These are phyloP conservation scores for Sus cebifrons DNA, from an alignment of 2,797 vertebrate genomes.

Conservation along the genomic window DNA sequence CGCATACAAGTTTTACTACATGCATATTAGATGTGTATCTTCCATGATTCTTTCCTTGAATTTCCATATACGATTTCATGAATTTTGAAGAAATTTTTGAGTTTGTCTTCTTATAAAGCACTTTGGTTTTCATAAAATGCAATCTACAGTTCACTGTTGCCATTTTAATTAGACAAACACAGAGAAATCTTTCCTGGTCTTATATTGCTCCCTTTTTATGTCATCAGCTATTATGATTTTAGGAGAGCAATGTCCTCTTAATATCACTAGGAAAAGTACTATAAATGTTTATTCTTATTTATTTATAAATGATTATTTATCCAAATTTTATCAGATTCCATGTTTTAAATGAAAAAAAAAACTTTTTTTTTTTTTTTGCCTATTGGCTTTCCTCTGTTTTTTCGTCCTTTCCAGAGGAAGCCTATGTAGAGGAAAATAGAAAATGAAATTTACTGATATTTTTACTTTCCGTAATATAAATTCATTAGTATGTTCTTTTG, in stretches of 20 bases:
- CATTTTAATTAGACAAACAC: conserved; percentile 7
- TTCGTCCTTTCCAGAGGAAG: not conserved
- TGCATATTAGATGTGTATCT: not conserved
- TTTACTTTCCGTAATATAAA: conserved; percentile 22
- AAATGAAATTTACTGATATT: not conserved
- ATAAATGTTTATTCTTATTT: not conserved
- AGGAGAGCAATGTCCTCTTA: not conserved
- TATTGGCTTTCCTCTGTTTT: not conserved
- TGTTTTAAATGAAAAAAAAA: conserved; percentile 59
- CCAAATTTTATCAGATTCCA: not conserved
- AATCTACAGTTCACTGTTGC: not conserved
- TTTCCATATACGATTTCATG: not conserved
- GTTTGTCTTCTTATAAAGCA: not conserved
- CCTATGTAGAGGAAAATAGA: not conserved
- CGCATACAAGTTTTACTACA: not conserved
- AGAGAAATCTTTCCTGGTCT: not conserved
- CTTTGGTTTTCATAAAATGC: conserved; percentile 28
- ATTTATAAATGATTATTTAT: not conserved
- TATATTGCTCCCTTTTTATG: not conserved
- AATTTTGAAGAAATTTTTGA: not conserved
- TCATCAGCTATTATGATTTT: not conserved
- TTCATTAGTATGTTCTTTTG: not conserved
- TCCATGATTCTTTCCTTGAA: not conserved
- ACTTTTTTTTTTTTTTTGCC: not conserved
- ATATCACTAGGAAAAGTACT: not conserved